Evolutionary conservation across 2,888 invertebrate genomes (phyloP).

Genomic region (Trachelus tabidus): DNA sequence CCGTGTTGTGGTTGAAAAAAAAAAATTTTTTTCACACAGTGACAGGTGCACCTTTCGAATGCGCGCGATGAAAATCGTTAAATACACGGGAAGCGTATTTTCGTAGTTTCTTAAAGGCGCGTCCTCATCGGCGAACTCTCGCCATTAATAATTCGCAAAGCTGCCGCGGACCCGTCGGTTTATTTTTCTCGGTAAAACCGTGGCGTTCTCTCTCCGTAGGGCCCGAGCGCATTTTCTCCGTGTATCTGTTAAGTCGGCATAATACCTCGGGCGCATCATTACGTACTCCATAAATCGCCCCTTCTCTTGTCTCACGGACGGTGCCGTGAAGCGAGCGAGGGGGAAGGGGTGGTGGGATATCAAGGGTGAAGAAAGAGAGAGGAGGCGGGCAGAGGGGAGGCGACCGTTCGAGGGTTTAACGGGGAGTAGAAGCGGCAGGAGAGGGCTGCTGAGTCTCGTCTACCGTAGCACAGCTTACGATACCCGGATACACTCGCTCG

Average conservation of each 20-base stretch:
- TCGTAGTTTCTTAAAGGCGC: not conserved
- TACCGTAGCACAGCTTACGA: slow-evolving; percentile 18
- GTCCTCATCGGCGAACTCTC: not conserved
- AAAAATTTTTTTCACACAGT: not conserved
- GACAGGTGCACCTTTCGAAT: not conserved
- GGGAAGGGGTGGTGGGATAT: slow-evolving; percentile 14
- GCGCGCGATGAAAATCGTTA: not conserved
- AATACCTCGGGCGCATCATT: slow-evolving; percentile 52
- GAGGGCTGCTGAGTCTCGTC: slow-evolving; percentile 9
- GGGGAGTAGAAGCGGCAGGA: slow-evolving; percentile 12
- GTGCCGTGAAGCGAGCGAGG: slow-evolving; percentile 14
- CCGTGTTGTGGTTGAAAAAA: not conserved
- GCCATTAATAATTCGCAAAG: not conserved
- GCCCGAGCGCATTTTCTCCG: not conserved
- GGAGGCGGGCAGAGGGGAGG: slow-evolving; percentile 3
- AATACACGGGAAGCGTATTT: not conserved
- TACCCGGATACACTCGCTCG: slow-evolving; percentile 56
- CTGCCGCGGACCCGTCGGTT: not conserved
- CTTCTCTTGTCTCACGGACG: slow-evolving; percentile 8
- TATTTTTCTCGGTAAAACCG: not conserved
- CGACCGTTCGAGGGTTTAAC: slow-evolving; percentile 14
- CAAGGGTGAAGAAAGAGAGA: not conserved
- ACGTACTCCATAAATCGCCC: slow-evolving; percentile 53
- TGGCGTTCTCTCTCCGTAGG: not conserved
- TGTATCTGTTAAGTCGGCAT: slow-evolving; percentile 43